Conservation (phyloP, 2,888 invertebrate species). For the Rambutsinella grinnellia region DNA sequence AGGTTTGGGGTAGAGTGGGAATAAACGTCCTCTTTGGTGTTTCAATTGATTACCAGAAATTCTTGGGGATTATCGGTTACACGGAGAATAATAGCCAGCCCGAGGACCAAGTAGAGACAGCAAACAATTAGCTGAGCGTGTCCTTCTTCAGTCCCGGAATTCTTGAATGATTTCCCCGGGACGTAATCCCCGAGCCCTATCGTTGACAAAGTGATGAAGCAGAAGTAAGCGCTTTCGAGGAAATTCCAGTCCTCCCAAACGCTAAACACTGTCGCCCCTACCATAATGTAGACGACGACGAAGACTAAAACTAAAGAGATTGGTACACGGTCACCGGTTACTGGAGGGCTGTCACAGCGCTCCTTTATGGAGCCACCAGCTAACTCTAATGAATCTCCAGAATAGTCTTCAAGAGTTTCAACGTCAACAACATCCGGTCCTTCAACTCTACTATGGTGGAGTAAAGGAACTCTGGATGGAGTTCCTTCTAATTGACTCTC, state of each 20-base stretch:
- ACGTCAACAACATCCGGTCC: slow-evolving; percentile 67
- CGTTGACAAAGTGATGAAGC: slow-evolving; percentile 86
- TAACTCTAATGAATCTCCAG: slow-evolving; percentile 69
- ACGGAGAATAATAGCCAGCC: slow-evolving; percentile 83
- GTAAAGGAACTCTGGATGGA: slow-evolving; percentile 82
- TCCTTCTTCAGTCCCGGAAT: slow-evolving; percentile 68
- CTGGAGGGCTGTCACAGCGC: slow-evolving; percentile 33
- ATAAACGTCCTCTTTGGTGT: slow-evolving; percentile 39
- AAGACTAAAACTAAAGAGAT: slow-evolving; percentile 77
- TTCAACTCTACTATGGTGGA: slow-evolving; percentile 69
- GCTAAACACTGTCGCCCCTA: slow-evolving; percentile 83
- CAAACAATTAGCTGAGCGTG: slow-evolving; percentile 83
- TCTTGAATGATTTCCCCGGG: slow-evolving; percentile 73
- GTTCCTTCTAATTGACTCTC: slow-evolving; percentile 73
- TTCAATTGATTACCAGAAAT: slow-evolving; percentile 52
- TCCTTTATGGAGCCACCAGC: slow-evolving; percentile 68
- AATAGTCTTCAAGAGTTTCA: slow-evolving; percentile 68
- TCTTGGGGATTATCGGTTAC: too few relatives aligned
- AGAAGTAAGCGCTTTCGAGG: slow-evolving; percentile 86
- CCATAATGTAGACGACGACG: slow-evolving; percentile 80
- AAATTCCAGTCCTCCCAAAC: slow-evolving; percentile 86
- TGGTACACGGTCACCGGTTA: slow-evolving; percentile 72
- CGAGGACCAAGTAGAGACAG: slow-evolving; percentile 83
- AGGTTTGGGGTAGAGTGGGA: not conserved
- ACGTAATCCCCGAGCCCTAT: slow-evolving; percentile 79